Evolutionary conservation across 2,888 invertebrate genomes (phyloP).

Genomic region (Drosophila demipolita): DNA sequence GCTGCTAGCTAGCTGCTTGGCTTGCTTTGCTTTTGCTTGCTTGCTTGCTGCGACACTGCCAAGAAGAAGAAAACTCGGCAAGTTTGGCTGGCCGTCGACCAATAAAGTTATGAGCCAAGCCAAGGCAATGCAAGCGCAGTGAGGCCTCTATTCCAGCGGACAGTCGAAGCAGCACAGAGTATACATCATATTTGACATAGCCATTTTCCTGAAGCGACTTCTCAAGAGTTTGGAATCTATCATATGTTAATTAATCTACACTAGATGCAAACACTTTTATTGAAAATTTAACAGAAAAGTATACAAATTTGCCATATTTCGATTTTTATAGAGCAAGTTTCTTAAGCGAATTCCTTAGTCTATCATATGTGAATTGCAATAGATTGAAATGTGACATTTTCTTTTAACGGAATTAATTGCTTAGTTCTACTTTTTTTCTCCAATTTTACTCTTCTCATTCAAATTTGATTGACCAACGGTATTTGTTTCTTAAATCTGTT

Average conservation of each 20-base stretch:
- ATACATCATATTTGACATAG: neutral
- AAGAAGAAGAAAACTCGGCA: constrained; percentile 72
- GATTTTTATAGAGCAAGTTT: neutral
- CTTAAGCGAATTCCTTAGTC: neutral
- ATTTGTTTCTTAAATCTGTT: neutral
- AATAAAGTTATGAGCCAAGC: constrained; percentile 65
- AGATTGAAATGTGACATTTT: neutral
- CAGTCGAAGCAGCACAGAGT: neutral
- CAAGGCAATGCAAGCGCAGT: constrained; percentile 1
- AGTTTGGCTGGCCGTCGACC: constrained; percentile 59
- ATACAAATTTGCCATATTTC: neutral
- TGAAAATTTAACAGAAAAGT: neutral
- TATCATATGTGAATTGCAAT: neutral
- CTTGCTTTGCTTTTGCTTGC: constrained; percentile 37
- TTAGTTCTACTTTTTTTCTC: neutral
- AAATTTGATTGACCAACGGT: neutral
- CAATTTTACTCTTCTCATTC: neutral
- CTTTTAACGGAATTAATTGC: neutral
- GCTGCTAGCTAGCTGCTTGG: constrained; percentile 38
- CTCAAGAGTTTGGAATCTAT: neutral
- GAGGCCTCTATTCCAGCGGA: constrained; percentile 24
- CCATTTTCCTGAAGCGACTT: neutral
- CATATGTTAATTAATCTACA: neutral
- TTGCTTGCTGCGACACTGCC: constrained; percentile 56
- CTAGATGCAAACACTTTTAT: neutral